Evolutionary conservation across 1,140 invertebrate species (phyloP), one percentile per base, ranked within the genome.

Genomic region (Chlorops oryzae): DNA sequence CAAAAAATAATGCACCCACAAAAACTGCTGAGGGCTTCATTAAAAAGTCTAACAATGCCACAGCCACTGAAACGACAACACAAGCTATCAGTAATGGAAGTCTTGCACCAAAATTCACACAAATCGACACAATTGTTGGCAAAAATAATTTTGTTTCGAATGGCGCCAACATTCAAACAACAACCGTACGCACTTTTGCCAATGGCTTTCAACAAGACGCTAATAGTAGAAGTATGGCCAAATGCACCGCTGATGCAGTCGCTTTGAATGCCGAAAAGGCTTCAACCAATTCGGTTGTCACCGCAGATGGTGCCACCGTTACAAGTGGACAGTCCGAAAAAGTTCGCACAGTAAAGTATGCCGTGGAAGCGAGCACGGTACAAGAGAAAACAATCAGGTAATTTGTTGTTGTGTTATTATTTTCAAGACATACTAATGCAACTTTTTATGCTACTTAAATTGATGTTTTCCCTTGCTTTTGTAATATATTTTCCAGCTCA

Each of bases 351-450:
- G 44, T 65, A 6, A 64, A 70, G 59, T 70, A 69, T 53, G 60
- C 60, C 58, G 63, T 69, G 32, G 62, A 62, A 54, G 65, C 66
- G 18, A 65, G 63, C 57, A 59, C 63, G 41, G 56, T 66, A 51
- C 63, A 66, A 55, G 65, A 69, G 54, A 61, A 65, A 55, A 57
- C 59, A 5, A 63, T 61, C 58, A 69, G 65, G 65, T 69, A 69
- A 69, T 23, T 45, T n/a, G n/a, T n/a, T n/a, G n/a, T n/a, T n/a
- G n/a, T n/a, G n/a, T n/a, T n/a, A n/a, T n/a, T n/a, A n/a, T n/a
- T n/a, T n/a, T n/a, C n/a, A n/a, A n/a, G n/a, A n/a, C n/a, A n/a
- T n/a, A n/a, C n/a, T n/a, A 44, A 32, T 20, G 1, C 12, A 45
- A 21, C 20, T 18, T 38, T 2, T 7, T 7, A 17, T 17, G 20